phyloP scores from a whole-genome alignment of 35 echinoderm and acorn worm genomes.

The Heliocidaris erythrogramma region DNA sequence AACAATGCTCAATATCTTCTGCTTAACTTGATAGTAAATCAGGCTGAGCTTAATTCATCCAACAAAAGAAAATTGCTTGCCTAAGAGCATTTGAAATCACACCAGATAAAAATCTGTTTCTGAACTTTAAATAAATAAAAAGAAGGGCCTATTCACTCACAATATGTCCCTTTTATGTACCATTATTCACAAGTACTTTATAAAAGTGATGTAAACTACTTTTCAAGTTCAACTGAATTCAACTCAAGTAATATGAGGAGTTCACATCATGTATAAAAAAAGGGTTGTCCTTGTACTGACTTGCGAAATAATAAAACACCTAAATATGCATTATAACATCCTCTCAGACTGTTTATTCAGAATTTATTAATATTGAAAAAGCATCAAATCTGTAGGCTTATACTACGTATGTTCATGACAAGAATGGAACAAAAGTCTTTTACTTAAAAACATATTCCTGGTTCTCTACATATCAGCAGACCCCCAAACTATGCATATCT shows the following conservation, averaged over 20 bases:
- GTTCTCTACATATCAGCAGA: neutral
- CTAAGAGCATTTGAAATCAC: neutral
- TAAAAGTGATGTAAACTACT: neutral
- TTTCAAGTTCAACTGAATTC: neutral
- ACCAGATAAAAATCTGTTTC: neutral
- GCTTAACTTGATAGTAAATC: conserved; percentile 9
- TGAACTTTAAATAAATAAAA: neutral
- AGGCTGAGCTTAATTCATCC: neutral
- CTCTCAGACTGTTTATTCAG: neutral
- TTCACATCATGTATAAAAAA: neutral
- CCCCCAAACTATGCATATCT: neutral
- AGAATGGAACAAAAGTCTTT: neutral
- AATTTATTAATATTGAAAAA: neutral
- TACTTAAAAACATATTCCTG: neutral
- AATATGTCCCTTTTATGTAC: neutral
- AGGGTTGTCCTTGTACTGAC: neutral
- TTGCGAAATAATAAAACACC: neutral
- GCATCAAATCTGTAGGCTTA: neutral
- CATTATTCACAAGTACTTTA: neutral
- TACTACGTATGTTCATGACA: neutral
- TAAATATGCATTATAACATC: neutral
- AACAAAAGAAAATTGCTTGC: neutral
- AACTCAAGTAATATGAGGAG: neutral
- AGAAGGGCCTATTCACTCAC: neutral
- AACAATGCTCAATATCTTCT: neutral